Percentiles rank a stretch among this genome's conserved stretches.
Conservation (phyloP, 1,140 invertebrate species). For the Heliconius himera region DNA sequence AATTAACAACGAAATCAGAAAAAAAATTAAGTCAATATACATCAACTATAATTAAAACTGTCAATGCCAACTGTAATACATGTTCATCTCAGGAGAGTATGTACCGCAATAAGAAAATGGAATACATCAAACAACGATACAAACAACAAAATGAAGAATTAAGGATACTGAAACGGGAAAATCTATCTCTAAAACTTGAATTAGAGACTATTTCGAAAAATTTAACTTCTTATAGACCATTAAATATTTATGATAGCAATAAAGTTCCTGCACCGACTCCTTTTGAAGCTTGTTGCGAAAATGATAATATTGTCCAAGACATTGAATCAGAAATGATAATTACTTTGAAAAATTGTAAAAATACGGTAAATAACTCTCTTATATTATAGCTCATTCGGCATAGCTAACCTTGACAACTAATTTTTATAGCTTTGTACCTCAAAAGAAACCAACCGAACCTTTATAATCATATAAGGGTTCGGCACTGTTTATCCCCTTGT, state of each 20-base stretch:
- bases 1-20: conserved; percentile 2
- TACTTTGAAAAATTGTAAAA: conserved; percentile 69
- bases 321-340: conserved; percentile 74
- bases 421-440: too few relatives aligned
- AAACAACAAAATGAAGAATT: conserved; percentile 56
- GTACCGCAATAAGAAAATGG: conserved; percentile 35
- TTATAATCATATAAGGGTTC: not conserved
- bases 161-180: conserved; percentile 59
- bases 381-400: not conserved
- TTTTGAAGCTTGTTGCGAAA: conserved; percentile 46
- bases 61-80: conserved; percentile 46
- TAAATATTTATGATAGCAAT: conserved; percentile 26
- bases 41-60: conserved; percentile 45
- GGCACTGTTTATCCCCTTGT: too few relatives aligned
- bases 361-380: conserved; percentile 51
- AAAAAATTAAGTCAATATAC: conserved; percentile 49
- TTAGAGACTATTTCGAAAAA: conserved; percentile 44
- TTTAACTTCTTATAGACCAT: conserved; percentile 20
- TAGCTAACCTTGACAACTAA: too few relatives aligned
- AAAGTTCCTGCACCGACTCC: conserved; percentile 39
- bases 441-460: not conserved
- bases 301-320: conserved; percentile 41
- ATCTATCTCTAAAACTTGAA: conserved; percentile 55
- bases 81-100: conserved; percentile 4
- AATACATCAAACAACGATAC: conserved; percentile 49